Base-by-base conservation (phyloP, 2,888 invertebrate genomes). In the Ptychoptera contaminata region DNA sequence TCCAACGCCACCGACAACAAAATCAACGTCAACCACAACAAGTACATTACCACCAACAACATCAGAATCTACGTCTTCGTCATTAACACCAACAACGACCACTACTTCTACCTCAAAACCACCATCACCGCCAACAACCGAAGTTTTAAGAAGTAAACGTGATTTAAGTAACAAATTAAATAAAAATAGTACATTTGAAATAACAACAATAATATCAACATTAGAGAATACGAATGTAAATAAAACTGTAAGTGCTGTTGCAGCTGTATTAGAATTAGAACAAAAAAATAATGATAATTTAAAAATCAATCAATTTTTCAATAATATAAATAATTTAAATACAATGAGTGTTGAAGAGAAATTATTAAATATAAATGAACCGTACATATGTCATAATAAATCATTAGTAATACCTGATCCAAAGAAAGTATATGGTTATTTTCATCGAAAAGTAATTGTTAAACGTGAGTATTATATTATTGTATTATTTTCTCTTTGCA, bases 391-490 rank as follows among this genome's bases (percentile, higher is more conserved):
- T 55, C 58, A 68, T 35, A 77, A 76, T 53, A 70, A 71, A 43
- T 70, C 74, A 8, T 61, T 70, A n/a, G 67, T 83, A 16, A 72
- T 78, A 0, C 69, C 74, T 35, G 77, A 80, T 57, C 65, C 73
- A 2, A 73, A 73, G 23, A 79, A 79, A 53, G 74, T 76, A 1
- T 82, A 81, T 58, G 88, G 88, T 8, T 78, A 79, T 57, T 88
- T 83, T 57, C 67, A 70, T 35, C 72, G 70, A 46, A 71, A 70
- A 42, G 59, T 88, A 43, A 66, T 70, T 42, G 74, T 79, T 0
- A 77, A 79, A 73, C 78, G 87, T 86, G 59, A 67, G 60, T 52
- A n/a, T 42, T 32, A 16, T 32, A 29, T 48, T 8, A 36, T 41
- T 29, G 2, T 2, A n/a, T 35, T 35, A 35, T 9, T 30, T 29